phyloP scores from a whole-genome alignment of 2,797 vertebrate species.

The Crax fasciolata region DNA sequence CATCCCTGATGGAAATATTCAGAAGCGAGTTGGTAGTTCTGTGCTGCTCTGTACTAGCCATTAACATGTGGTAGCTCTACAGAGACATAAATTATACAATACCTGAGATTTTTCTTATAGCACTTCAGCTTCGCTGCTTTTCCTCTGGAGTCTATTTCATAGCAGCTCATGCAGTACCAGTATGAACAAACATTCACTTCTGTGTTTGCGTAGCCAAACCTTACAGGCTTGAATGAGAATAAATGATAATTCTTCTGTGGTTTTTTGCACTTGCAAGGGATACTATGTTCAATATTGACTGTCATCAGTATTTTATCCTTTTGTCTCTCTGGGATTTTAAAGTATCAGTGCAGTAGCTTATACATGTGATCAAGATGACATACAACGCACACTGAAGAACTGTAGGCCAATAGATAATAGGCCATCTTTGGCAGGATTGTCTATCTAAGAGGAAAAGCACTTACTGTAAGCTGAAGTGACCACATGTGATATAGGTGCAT shows the following conservation, averaged over 20 bases:
- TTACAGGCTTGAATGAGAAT: not conserved
- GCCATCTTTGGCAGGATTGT: not conserved
- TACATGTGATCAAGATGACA: not conserved
- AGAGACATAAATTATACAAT: not conserved
- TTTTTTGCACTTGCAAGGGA: not conserved
- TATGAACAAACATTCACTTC: not conserved
- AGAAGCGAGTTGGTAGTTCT: slow-evolving; percentile 5
- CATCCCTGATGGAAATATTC: slow-evolving; percentile 15
- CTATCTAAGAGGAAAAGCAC: not conserved
- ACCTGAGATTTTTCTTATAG: not conserved
- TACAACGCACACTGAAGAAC: not conserved
- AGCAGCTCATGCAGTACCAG: not conserved
- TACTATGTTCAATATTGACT: not conserved
- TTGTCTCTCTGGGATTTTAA: not conserved
- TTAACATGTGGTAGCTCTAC: not conserved
- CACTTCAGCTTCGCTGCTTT: not conserved
- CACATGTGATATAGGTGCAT: not conserved
- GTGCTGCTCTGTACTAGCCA: not conserved
- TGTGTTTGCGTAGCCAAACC: slow-evolving; percentile 7
- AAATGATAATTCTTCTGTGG: not conserved
- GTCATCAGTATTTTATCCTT: not conserved
- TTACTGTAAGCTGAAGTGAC: not conserved
- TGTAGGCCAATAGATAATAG: not conserved
- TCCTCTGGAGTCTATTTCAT: slow-evolving; percentile 39
- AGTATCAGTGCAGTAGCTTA: not conserved